Evolutionary conservation across 1,140 invertebrate genomes (phyloP), one percentile per base, ranked within the genome.

Genomic region (Bombyx mandarina): DNA sequence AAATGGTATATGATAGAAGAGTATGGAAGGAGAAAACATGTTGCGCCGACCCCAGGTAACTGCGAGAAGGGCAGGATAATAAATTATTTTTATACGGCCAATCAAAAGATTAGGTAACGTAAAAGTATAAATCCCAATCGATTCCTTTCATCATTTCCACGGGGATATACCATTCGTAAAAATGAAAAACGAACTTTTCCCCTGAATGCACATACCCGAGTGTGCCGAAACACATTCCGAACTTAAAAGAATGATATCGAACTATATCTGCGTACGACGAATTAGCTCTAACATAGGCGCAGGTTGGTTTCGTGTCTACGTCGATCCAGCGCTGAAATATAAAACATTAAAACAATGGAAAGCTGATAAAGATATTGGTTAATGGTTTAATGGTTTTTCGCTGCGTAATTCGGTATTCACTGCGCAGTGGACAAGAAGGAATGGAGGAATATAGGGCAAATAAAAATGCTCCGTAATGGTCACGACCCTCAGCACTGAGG

Each of bases 71-170:
- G 12, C 12, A 18, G 1, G 12, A 18, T 18, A 18, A 18, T 18
- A 18, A 18, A 18, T 49, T 1, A 22, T 49, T 49, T 9, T 2
- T 49, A 4, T 3, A 49, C 8, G 2, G 12, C 7, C 48, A 12
- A 18, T 7, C 22, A 49, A 49, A 6, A 18, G n/a, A 46, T 18
- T 63, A 56, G 18, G 50, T 50, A 50, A 45, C 52, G 51, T 60
- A 63, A 45, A 69, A 61, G 43, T 49, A 60, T 35, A 67, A 9
- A 47, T 67, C 59, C 62, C 62, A 67, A 3, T 45, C 7, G 3
- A 62, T 55, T n/a, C 47, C 51, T 45, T 45, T 7, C 4, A 18
- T 43, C 52, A 62, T 56, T 43, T 54, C 52, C 5, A 60, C 50
- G 7, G 61, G 62, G 2, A 62, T 48, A 43, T 58, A 63, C 60